These are phyloP conservation scores for Euzophera pinguis DNA, from an alignment of 2,888 invertebrate species.

Conservation along the genomic window DNA sequence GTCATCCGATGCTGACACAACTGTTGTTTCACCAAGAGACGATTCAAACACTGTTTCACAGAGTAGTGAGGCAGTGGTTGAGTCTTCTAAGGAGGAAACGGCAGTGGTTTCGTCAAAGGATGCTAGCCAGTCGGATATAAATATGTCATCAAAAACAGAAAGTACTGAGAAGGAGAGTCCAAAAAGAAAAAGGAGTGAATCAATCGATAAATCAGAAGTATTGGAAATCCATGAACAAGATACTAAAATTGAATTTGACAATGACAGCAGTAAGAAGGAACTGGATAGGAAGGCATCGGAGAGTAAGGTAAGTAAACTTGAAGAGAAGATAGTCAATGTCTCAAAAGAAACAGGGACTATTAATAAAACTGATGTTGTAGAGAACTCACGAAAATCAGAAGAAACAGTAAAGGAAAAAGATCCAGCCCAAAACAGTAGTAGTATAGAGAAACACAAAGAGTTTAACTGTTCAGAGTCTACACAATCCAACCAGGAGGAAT, in stretches of 20 bases:
- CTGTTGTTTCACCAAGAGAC: constrained; percentile 43
- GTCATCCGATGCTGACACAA: constrained; percentile 33
- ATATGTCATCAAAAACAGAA: constrained; percentile 15
- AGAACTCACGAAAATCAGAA: constrained; percentile 40
- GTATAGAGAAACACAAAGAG: constrained; percentile 26
- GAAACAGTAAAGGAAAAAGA: constrained; percentile 29
- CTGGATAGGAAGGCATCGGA: constrained; percentile 31
- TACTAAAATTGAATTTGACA: constrained; percentile 52
- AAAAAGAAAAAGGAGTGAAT: constrained; percentile 40
- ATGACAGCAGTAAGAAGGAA: constrained; percentile 33
- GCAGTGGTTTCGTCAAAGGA: constrained; percentile 53
- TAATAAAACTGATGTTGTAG: constrained; percentile 71
- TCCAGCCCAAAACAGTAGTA: constrained; percentile 29
- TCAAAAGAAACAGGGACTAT: constrained; percentile 46
- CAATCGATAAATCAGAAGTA: constrained; percentile 60
- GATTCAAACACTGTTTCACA: constrained; percentile 38
- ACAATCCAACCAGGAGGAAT: constrained; percentile 42
- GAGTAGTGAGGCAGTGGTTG: constrained; percentile 38
- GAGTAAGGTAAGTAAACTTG: constrained; percentile 67
- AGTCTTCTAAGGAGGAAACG: constrained; percentile 45
- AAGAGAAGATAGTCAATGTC: constrained; percentile 44
- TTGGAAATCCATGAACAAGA: constrained; percentile 63
- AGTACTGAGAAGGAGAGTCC: constrained; percentile 18
- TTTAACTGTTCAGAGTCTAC: constrained; percentile 36
- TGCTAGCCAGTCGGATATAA: constrained; percentile 30